Conservation (phyloP, 2,113 vertebrate genomes). For the Poeciliopsis occidentalis region DNA sequence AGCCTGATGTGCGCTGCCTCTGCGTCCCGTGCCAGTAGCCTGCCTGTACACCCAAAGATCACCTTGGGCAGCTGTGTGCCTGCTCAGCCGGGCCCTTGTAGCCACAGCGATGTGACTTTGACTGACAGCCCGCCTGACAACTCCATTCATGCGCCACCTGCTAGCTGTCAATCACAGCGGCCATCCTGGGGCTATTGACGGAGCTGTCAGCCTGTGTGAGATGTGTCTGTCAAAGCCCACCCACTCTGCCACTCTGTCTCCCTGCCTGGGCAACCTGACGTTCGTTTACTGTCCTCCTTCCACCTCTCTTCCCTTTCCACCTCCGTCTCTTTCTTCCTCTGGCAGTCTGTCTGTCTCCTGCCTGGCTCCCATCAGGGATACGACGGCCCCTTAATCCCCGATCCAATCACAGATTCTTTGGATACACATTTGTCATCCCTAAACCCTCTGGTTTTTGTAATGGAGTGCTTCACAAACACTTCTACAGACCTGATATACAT, state of each 20-base stretch:
- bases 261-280: slow-evolving; percentile 62
- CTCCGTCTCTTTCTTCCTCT: slow-evolving; percentile 49
- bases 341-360: slow-evolving; percentile 53
- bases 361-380: slow-evolving; percentile 65
- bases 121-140: slow-evolving; percentile 81
- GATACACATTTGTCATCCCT: slow-evolving; percentile 72
- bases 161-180: slow-evolving; percentile 86
- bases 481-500: slow-evolving; percentile 49
- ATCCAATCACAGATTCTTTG: slow-evolving; percentile 75
- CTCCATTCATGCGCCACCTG: slow-evolving; percentile 88
- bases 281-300: slow-evolving; percentile 80
- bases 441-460: slow-evolving; percentile 57
- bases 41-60: slow-evolving; percentile 79
- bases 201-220: slow-evolving; percentile 83
- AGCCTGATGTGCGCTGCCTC: slow-evolving; percentile 51
- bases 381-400: slow-evolving; percentile 70
- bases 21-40: slow-evolving; percentile 55
- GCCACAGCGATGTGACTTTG: slow-evolving; percentile 77
- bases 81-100: slow-evolving; percentile 72
- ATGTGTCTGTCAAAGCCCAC: slow-evolving; percentile 82
- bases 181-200: slow-evolving; percentile 87
- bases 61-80: slow-evolving; percentile 83
- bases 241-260: slow-evolving; percentile 71
- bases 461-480: slow-evolving; percentile 64
- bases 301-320: slow-evolving; percentile 28